phyloP scores from a whole-genome alignment of 2,113 vertebrate species.

The Macquaria ambigua region DNA sequence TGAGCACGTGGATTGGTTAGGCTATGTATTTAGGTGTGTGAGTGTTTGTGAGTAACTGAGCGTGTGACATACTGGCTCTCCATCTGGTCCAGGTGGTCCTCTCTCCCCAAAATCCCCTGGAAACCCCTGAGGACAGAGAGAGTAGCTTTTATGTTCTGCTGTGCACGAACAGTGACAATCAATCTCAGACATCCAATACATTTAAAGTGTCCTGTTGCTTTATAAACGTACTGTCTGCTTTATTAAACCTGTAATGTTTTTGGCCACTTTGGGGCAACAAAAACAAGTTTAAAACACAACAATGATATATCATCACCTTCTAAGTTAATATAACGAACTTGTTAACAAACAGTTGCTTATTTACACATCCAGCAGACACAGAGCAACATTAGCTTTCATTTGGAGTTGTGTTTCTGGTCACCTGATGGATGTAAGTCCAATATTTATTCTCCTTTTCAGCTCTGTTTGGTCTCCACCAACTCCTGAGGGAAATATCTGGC shows the following conservation, averaged over 20 bases:
- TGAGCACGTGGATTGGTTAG: not conserved
- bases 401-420: not conserved
- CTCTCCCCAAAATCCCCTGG: constrained; percentile 96
- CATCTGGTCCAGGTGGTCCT: constrained; percentile 95
- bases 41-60: constrained; percentile 14
- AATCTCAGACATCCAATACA: constrained; percentile 15
- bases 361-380: not conserved
- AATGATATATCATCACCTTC: too few relatives aligned
- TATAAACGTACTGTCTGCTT: not conserved
- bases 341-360: not conserved
- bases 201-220: not conserved
- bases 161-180: constrained; percentile 1
- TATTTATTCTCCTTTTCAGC: not conserved
- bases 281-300: not conserved
- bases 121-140: constrained; percentile 89
- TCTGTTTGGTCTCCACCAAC: not conserved
- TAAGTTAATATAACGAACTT: not conserved
- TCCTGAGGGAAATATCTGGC: not conserved
- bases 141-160: constrained; percentile 52
- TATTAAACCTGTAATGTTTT: not conserved
- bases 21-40: constrained; percentile 17
- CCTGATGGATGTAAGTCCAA: not conserved
- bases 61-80: constrained; percentile 94
- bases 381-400: not conserved
- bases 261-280: not conserved